phyloP scores from a whole-genome alignment of 1,140 invertebrate species.

The Asobara japonica region DNA sequence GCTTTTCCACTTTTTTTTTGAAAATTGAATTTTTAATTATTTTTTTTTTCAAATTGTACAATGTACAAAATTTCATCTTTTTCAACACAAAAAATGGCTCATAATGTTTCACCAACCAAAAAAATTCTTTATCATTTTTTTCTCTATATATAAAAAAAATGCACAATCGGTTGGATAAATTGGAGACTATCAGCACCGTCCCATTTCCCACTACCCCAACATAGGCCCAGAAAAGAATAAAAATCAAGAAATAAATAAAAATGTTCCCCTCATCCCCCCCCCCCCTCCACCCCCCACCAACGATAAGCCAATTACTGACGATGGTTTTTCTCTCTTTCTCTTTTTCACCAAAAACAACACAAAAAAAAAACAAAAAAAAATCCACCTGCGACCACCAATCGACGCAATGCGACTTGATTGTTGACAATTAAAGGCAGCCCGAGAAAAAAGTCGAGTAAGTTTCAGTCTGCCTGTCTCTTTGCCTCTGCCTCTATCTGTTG shows the following conservation, averaged over 20 bases:
- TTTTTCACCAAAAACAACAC: constrained; percentile 42
- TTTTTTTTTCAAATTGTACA: too few relatives aligned
- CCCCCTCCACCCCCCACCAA: neutral
- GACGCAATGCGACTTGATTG: constrained; percentile 59
- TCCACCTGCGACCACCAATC: constrained; percentile 54
- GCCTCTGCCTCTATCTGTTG: constrained; percentile 25
- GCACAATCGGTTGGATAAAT: too few relatives aligned
- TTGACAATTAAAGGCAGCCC: constrained; percentile 64
- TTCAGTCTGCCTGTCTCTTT: constrained; percentile 33
- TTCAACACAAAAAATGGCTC: too few relatives aligned
- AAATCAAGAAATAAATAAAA: constrained; percentile 13
- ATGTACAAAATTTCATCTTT: too few relatives aligned
- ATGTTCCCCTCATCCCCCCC: too few relatives aligned
- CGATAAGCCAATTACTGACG: constrained; percentile 54
- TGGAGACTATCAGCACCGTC: neutral
- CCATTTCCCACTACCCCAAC: neutral
- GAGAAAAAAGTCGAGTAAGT: constrained; percentile 68
- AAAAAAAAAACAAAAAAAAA: constrained; percentile 54
- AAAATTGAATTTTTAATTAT: neutral
- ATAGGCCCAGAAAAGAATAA: constrained; percentile 6
- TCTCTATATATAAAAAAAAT: too few relatives aligned
- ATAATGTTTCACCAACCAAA: too few relatives aligned
- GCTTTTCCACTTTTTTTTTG: too few relatives aligned
- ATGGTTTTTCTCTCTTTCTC: constrained; percentile 56
- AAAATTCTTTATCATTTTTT: too few relatives aligned